Conservation (phyloP, 2,888 invertebrate genomes). For the Meteorus cinctellus region DNA sequence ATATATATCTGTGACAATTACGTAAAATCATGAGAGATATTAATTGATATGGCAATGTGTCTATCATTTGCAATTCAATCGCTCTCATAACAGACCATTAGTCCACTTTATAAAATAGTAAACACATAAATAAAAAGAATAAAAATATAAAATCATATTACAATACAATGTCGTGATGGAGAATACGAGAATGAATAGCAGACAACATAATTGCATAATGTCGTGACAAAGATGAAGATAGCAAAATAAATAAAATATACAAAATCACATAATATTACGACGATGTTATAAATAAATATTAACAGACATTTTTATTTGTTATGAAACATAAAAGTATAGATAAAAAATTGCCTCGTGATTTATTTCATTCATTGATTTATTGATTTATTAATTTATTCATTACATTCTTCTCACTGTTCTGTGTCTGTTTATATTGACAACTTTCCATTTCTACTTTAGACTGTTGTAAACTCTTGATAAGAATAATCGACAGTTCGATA, state of each 20-base stretch:
- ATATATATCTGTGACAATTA: background rate
- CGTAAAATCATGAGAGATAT: background rate
- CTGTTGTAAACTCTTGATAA: too few relatives aligned
- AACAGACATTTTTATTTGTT: background rate
- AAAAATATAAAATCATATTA: background rate
- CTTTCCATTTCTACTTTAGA: too few relatives aligned
- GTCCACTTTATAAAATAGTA: background rate
- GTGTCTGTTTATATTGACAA: too few relatives aligned
- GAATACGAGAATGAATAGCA: slow-evolving; percentile 2
- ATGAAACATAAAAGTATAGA: too few relatives aligned
- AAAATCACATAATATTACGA: background rate
- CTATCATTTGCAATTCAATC: background rate
- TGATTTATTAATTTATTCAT: too few relatives aligned
- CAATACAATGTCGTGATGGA: slow-evolving; percentile 16
- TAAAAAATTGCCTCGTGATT: too few relatives aligned
- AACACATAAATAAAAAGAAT: background rate
- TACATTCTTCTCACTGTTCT: too few relatives aligned
- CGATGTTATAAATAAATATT: background rate
- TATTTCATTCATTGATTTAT: too few relatives aligned
- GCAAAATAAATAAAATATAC: background rate
- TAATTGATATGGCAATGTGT: background rate
- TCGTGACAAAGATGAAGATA: background rate
- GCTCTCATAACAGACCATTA: background rate
- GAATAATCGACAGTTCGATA: too few relatives aligned
- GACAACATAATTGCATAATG: background rate